Conservation (phyloP, 1,140 invertebrate species). For the Yoshiicerus persimilis region DNA sequence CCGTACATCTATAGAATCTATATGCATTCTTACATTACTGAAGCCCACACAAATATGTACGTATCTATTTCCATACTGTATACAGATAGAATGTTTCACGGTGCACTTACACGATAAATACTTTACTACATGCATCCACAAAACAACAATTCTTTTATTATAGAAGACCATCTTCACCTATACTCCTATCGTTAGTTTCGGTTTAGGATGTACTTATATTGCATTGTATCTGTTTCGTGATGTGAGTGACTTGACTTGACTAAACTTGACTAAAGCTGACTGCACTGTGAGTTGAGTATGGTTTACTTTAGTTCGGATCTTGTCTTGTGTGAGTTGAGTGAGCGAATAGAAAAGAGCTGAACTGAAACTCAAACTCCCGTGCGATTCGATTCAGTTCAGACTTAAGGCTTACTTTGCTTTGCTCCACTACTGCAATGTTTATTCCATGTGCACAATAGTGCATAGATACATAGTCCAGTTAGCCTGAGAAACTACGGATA, state of each 20-base stretch:
- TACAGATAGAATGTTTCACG: not conserved
- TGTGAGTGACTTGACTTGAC: not conserved
- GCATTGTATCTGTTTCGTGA: not conserved
- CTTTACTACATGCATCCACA: not conserved
- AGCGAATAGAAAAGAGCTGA: constrained; percentile 15
- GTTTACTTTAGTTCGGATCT: not conserved
- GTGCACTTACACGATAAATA: not conserved
- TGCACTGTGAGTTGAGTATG: not conserved
- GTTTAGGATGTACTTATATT: not conserved
- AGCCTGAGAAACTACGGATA: no score
- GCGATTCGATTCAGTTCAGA: not conserved
- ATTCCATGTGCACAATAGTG: not conserved
- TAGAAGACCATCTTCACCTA: not conserved
- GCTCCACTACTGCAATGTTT: not conserved
- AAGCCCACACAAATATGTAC: not conserved
- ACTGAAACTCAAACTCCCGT: constrained; percentile 15
- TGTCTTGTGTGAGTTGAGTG: not conserved
- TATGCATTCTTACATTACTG: not conserved
- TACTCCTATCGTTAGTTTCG: not conserved
- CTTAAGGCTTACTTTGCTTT: not conserved
- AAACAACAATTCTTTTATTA: not conserved
- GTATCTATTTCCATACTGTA: not conserved
- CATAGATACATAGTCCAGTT: not conserved
- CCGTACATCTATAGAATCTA: not conserved
- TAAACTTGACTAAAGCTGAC: not conserved